Conservation (phyloP, 2,797 vertebrate genomes). For the Amblyraja radiata region DNA sequence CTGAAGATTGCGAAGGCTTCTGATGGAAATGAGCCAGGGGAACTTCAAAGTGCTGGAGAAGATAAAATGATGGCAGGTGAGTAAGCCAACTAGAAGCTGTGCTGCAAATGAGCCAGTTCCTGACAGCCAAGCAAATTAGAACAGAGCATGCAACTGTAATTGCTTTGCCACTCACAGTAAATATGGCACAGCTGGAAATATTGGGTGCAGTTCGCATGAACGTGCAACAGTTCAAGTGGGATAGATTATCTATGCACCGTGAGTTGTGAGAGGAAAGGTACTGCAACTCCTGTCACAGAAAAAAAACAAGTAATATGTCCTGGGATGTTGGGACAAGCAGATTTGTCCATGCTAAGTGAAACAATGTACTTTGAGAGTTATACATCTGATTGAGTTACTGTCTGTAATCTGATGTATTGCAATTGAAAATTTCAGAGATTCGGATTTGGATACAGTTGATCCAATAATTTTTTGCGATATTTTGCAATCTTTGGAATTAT, state of each 20-base stretch:
- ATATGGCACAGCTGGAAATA: background rate
- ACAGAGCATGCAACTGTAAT: conserved; percentile 25
- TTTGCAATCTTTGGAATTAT: background rate
- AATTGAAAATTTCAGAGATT: background rate
- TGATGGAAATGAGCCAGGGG: background rate
- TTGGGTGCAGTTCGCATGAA: background rate
- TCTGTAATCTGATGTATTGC: background rate
- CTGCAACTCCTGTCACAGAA: background rate
- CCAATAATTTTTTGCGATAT: background rate
- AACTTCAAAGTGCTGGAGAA: conserved; percentile 2
- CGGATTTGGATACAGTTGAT: background rate
- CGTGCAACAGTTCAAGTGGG: background rate
- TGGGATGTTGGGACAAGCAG: background rate
- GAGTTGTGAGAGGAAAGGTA: background rate
- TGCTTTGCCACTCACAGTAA: conserved; percentile 21
- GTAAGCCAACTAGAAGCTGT: conserved; percentile 30
- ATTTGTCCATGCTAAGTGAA: background rate
- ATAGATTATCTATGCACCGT: background rate
- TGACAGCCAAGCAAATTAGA: conserved; percentile 18
- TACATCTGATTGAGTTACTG: background rate
- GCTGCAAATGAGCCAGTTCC: conserved; percentile 27
- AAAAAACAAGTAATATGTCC: background rate
- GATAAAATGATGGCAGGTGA: conserved; percentile 24
- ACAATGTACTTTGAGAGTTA: background rate
- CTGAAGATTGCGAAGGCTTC: background rate